Conservation (phyloP, 2,797 vertebrate species). For the Rhyacichthys aspro region DNA sequence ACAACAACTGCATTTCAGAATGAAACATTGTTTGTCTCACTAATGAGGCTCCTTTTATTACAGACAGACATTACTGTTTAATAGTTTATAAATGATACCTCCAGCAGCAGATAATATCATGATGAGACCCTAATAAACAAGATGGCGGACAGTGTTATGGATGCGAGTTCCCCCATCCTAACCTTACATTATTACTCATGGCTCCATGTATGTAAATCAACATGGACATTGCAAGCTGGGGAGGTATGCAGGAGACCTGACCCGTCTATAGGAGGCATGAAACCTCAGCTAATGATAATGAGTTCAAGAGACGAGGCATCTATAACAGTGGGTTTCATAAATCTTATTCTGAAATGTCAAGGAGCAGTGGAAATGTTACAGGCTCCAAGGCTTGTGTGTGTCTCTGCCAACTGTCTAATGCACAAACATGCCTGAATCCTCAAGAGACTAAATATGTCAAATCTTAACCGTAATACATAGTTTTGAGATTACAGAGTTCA, state of each 20-base stretch:
- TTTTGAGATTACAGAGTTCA: constrained; percentile 1
- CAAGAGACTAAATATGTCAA: constrained; percentile 8
- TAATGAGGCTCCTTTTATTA: constrained; percentile 52
- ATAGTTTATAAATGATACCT: constrained; percentile 42
- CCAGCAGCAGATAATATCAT: constrained; percentile 19
- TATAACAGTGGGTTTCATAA: constrained; percentile 48
- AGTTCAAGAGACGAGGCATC: constrained; percentile 27
- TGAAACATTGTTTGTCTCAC: constrained; percentile 30
- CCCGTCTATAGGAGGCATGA: constrained; percentile 40
- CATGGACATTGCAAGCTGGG: constrained; percentile 23
- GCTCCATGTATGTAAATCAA: constrained; percentile 59
- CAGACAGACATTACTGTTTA: constrained; percentile 38
- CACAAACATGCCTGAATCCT: constrained; percentile 15
- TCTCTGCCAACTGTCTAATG: constrained; percentile 31
- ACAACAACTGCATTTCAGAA: constrained; percentile 12
- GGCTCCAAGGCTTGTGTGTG: background rate
- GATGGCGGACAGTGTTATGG: constrained; percentile 24
- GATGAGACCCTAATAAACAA: constrained; percentile 10
- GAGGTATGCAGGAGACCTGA: constrained; percentile 22
- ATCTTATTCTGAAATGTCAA: constrained; percentile 50
- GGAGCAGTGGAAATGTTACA: constrained; percentile 38
- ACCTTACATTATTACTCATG: constrained; percentile 38
- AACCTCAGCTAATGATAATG: constrained; percentile 48
- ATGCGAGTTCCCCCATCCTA: constrained; percentile 25
- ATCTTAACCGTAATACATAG: constrained; percentile 14